These are phyloP conservation scores for Pogonognathellus flavescens DNA, from an alignment of 1,140 invertebrate genomes.

Conservation along the genomic window DNA sequence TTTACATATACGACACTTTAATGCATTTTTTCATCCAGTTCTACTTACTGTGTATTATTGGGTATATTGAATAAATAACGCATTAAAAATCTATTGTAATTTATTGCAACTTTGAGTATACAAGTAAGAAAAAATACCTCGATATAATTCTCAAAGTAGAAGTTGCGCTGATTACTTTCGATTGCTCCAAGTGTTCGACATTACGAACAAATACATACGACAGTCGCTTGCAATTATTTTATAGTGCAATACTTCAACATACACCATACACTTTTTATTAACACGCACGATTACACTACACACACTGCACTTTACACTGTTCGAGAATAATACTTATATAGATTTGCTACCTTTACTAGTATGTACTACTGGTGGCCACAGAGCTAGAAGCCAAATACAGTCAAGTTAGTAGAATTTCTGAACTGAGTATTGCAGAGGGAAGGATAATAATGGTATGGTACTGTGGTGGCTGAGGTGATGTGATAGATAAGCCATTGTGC, in stretches of 20 bases:
- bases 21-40: no score
- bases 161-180: neutral
- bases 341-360: no score
- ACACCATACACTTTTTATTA: no score
- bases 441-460: slow-evolving; percentile 23
- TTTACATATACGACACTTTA: no score
- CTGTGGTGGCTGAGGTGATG: slow-evolving; percentile 32
- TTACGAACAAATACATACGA: neutral
- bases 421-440: slow-evolving; percentile 15
- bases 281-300: neutral
- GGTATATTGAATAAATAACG: no score
- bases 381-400: slow-evolving; percentile 17
- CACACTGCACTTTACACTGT: neutral
- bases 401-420: slow-evolving; percentile 25
- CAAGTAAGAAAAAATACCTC: neutral
- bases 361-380: neutral
- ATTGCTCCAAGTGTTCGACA: slow-evolving; percentile 25
- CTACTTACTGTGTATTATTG: no score
- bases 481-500: slow-evolving; percentile 61
- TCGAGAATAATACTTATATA: no score
- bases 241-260: no score
- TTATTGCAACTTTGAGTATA: no score
- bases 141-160: neutral
- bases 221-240: no score
- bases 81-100: no score